Evolutionary conservation across 1,140 invertebrate genomes (phyloP).

Genomic region (Lepidurus couesii): DNA sequence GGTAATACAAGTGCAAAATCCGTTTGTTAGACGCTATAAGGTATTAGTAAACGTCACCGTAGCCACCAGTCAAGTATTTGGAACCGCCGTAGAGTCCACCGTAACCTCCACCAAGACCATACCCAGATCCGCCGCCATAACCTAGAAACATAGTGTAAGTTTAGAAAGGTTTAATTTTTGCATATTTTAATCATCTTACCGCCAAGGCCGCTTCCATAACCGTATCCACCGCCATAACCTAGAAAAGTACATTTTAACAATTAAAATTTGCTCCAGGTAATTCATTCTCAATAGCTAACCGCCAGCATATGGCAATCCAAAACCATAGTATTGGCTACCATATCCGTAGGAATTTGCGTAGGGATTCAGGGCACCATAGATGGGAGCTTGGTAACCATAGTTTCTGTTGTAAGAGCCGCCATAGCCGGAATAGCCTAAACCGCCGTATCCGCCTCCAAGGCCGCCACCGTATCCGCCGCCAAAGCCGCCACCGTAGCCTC

Average conservation of each 20-base stretch:
- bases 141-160: background rate
- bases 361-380: background rate
- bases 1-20: background rate
- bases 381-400: constrained; percentile 10
- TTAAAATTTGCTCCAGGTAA: background rate
- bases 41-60: background rate
- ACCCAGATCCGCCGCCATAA: constrained; percentile 15
- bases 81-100: background rate
- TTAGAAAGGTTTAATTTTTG: background rate
- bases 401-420: background rate
- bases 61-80: background rate
- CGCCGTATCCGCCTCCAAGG: constrained; percentile 11
- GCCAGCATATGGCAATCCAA: background rate
- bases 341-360: constrained; percentile 1
- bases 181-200: background rate
- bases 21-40: background rate
- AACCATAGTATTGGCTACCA: constrained; percentile 23
- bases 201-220: constrained; percentile 15
- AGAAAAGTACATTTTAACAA: background rate
- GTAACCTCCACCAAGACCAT: constrained; percentile 5
- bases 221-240: constrained; percentile 23
- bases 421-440: background rate
- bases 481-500: background rate
- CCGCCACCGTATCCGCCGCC: background rate
- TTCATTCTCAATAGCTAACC: background rate